Conservation (phyloP, 2,888 invertebrate species). For the Anagyrus pseudococci region DNA sequence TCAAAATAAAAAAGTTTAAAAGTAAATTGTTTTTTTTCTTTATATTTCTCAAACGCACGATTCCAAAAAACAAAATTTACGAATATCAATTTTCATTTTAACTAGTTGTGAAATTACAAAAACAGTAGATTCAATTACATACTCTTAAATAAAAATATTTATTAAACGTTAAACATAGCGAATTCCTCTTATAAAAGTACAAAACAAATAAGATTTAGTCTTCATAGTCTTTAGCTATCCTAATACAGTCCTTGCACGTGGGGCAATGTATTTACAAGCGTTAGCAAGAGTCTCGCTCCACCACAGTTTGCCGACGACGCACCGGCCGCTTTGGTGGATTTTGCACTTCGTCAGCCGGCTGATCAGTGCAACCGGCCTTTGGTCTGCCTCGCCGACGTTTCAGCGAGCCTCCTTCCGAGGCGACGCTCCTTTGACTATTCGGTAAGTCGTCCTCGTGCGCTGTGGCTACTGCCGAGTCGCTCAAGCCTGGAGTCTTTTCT, state of each 20-base stretch:
- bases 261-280: conserved; percentile 14
- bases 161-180: too few relatives aligned
- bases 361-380: conserved; percentile 18
- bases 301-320: conserved; percentile 37
- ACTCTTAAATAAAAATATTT: too few relatives aligned
- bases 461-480: too few relatives aligned
- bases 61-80: not conserved
- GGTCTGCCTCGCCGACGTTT: conserved; percentile 40
- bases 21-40: not conserved
- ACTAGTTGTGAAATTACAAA: too few relatives aligned
- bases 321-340: conserved; percentile 43
- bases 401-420: conserved; percentile 34
- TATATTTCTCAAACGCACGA: not conserved
- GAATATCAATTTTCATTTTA: not conserved
- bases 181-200: conserved; percentile 22
- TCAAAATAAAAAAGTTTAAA: not conserved
- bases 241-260: conserved; percentile 10
- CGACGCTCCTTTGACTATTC: not conserved
- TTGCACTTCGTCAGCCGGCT: conserved; percentile 22
- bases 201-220: not conserved
- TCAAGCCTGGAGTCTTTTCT: not conserved
- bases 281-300: conserved; percentile 13
- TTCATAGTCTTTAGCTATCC: too few relatives aligned
- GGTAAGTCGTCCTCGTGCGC: not conserved
- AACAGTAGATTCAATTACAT: too few relatives aligned